These are phyloP conservation scores for Hololepta plana DNA, from an alignment of 2,888 invertebrate species.

Conservation along the genomic window DNA sequence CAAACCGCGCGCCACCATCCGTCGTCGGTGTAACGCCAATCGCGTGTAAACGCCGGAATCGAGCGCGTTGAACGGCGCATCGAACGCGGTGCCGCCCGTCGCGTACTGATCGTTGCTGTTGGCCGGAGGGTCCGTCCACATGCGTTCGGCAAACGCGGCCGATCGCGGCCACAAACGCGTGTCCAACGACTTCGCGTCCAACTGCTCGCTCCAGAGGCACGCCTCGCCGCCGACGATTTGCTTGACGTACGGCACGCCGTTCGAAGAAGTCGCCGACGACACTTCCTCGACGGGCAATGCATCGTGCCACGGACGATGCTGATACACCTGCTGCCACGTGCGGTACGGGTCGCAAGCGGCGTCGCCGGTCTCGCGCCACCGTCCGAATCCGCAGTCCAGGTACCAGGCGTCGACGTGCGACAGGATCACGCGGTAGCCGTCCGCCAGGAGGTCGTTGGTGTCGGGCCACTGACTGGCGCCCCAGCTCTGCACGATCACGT, in stretches of 20 bases:
- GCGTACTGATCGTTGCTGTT: slow-evolving; percentile 13
- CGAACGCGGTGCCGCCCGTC: no score
- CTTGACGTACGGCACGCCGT: slow-evolving; percentile 15
- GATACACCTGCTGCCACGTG: slow-evolving; percentile 75
- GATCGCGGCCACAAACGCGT: slow-evolving; percentile 68
- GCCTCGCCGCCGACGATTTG: slow-evolving; percentile 57
- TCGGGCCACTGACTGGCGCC: slow-evolving; percentile 68
- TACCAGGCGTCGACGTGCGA: slow-evolving; percentile 83
- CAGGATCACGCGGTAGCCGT: slow-evolving; percentile 59
- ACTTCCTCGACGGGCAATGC: no score
- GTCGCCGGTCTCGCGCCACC: slow-evolving; percentile 68
- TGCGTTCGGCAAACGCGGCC: slow-evolving; percentile 64
- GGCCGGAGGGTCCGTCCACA: slow-evolving; percentile 45
- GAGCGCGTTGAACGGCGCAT: no score
- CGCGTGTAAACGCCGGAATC: slow-evolving; percentile 50
- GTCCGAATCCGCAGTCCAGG: slow-evolving; percentile 72
- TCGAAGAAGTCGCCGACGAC: no score
- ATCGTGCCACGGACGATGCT: slow-evolving; percentile 55
- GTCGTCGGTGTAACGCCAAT: slow-evolving; percentile 44
- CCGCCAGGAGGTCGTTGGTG: slow-evolving; percentile 55
- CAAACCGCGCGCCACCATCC: slow-evolving; percentile 42
- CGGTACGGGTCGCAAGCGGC: slow-evolving; percentile 77
- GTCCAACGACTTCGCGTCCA: slow-evolving; percentile 53
- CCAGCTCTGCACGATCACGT: slow-evolving; percentile 59
- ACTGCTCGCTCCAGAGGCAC: slow-evolving; percentile 74